A percentile compares a stretch with the other conserved stretches of the same genome.
Conservation (phyloP, 2,888 invertebrate species). For the Cryptophagus acutangulus region DNA sequence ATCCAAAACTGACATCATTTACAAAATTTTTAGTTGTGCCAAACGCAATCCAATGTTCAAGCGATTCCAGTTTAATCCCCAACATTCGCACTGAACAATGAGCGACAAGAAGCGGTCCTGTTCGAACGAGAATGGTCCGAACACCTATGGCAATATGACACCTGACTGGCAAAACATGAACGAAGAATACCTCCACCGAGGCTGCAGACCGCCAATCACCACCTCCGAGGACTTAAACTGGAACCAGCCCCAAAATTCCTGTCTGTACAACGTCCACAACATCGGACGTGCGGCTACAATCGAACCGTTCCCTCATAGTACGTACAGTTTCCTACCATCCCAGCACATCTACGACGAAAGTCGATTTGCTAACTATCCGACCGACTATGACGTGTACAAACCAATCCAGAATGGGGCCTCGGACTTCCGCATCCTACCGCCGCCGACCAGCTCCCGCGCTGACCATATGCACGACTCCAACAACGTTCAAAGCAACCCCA, state of each 20-base stretch:
- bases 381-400: conserved; percentile 32
- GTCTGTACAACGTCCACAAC: conserved; percentile 29
- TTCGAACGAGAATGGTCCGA: conserved; percentile 48
- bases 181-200: conserved; percentile 55
- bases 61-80: no score
- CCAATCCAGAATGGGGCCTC: conserved; percentile 27
- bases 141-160: conserved; percentile 58
- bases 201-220: conserved; percentile 41
- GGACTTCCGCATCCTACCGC: conserved; percentile 8
- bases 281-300: conserved; percentile 9
- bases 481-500: conserved; percentile 31
- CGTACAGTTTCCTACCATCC: conserved; percentile 29
- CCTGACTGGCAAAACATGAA: conserved; percentile 55
- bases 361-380: conserved; percentile 24
- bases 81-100: conserved; percentile 35
- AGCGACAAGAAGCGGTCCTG: conserved; percentile 38
- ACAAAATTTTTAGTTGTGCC: no score
- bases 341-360: conserved; percentile 27
- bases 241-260: conserved; percentile 29
- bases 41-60: no score
- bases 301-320: conserved; percentile 19
- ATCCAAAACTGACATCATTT: no score
- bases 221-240: conserved; percentile 32
- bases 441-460: conserved; percentile 20
- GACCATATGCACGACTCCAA: conserved; percentile 22